These are phyloP conservation scores for Leucophenga varia DNA, from an alignment of 1,140 invertebrate species.

Conservation along the genomic window DNA sequence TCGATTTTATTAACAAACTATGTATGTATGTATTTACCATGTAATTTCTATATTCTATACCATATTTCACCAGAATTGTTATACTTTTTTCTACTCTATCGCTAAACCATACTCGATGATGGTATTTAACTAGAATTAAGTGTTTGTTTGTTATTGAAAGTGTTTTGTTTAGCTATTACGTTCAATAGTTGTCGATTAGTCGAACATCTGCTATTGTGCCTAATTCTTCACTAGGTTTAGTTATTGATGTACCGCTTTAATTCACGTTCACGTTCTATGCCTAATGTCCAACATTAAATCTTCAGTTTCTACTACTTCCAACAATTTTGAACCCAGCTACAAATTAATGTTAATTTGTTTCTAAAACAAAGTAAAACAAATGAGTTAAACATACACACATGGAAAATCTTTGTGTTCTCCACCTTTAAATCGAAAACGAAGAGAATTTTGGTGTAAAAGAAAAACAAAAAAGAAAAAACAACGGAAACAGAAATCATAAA, in stretches of 20 bases:
- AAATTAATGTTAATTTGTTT: conserved; percentile 39
- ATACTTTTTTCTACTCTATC: conserved; percentile 16
- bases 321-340: too few species aligned
- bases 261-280: conserved; percentile 16
- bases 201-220: conserved; percentile 6
- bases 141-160: conserved; percentile 47
- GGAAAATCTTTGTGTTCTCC: conserved; percentile 16
- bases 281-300: conserved; percentile 5
- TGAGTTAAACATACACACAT: conserved; percentile 2
- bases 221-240: conserved; percentile 22
- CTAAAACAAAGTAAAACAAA: conserved; percentile 41
- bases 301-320: conserved; percentile 9
- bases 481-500: conserved; percentile 28
- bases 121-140: conserved; percentile 29
- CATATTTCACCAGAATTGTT: too few species aligned
- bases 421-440: too few species aligned
- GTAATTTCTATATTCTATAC: too few species aligned
- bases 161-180: conserved; percentile 33
- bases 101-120: conserved; percentile 11
- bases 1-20: conserved; percentile 34
- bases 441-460: conserved; percentile 7
- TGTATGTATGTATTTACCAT: conserved; percentile 7
- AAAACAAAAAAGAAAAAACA: conserved; percentile 6
- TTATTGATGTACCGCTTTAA: conserved; percentile 15
- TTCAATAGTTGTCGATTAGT: conserved; percentile 3